phyloP scores from a whole-genome alignment of 1,140 invertebrate genomes.

The Drosophila mauritiana region DNA sequence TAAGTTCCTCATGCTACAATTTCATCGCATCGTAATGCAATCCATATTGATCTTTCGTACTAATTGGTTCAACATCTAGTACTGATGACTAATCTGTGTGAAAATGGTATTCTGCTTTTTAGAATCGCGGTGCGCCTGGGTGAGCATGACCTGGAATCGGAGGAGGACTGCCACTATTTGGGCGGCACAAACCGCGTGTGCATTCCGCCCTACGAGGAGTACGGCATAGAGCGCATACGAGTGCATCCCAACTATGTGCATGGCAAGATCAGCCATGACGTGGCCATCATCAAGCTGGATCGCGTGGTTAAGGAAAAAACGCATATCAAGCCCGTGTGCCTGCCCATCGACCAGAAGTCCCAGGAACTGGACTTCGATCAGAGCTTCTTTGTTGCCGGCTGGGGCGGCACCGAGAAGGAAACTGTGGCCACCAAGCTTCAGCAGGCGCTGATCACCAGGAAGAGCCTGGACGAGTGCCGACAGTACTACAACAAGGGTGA shows the following conservation, averaged over 20 bases:
- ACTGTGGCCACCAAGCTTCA: conserved; percentile 31
- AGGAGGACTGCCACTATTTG: conserved; percentile 86
- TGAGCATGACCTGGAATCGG: conserved; percentile 86
- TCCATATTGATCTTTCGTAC: no score
- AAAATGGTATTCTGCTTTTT: background rate
- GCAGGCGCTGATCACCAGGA: conserved; percentile 46
- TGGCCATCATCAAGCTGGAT: conserved; percentile 86
- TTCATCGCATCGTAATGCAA: no score
- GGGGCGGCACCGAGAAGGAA: conserved; percentile 62
- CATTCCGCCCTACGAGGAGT: conserved; percentile 85
- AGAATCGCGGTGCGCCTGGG: conserved; percentile 87
- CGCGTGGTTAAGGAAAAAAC: conserved; percentile 41
- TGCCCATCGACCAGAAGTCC: conserved; percentile 56
- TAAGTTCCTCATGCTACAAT: conserved; percentile 53
- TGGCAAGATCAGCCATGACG: conserved; percentile 87
- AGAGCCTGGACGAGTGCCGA: conserved; percentile 47
- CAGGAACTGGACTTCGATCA: conserved; percentile 44
- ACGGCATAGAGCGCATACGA: conserved; percentile 86
- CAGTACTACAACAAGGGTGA: conserved; percentile 43
- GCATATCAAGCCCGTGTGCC: conserved; percentile 73
- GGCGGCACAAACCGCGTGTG: conserved; percentile 64
- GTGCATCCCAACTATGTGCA: conserved; percentile 87
- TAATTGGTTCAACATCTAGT: no score
- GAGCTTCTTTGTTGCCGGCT: conserved; percentile 71
- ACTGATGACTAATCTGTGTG: background rate